Conservation (phyloP, 2,113 vertebrate species). For the Engystomops pustulosus region DNA sequence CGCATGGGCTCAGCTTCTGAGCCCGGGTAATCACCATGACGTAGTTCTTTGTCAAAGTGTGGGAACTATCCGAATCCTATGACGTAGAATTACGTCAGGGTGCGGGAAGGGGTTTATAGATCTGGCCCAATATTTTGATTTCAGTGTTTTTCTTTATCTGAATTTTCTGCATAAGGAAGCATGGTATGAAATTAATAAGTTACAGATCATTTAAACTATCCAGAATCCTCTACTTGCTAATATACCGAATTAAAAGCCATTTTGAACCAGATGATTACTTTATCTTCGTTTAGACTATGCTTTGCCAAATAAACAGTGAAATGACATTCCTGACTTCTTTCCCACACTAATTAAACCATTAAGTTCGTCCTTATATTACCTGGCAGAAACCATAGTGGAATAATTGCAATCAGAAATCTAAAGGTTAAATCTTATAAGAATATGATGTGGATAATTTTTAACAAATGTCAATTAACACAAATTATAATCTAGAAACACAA, state of each 20-base stretch:
- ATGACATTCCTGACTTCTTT: conserved; percentile 36
- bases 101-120: too few relatives aligned
- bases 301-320: conserved; percentile 30
- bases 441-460: conserved; percentile 48
- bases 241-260: background rate
- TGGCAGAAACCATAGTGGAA: conserved; percentile 36
- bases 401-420: conserved; percentile 44
- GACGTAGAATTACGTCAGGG: too few relatives aligned
- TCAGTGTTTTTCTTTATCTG: background rate
- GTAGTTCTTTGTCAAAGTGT: too few relatives aligned
- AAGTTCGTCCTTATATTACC: conserved; percentile 52
- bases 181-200: background rate
- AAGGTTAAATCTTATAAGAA: conserved; percentile 41
- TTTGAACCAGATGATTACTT: background rate
- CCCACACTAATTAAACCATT: conserved; percentile 49
- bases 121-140: too few relatives aligned
- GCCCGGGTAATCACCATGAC: too few relatives aligned
- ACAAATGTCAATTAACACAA: conserved; percentile 48
- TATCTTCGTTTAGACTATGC: conserved; percentile 4
- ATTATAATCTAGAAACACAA: conserved; percentile 51
- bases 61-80: too few relatives aligned
- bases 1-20: too few relatives aligned
- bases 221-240: background rate
- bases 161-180: background rate
- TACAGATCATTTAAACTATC: background rate